Evolutionary conservation across 2,797 vertebrate genomes (phyloP), one percentile per base, ranked within the genome.

Genomic region (Microctenopoma stevenorrisi): DNA sequence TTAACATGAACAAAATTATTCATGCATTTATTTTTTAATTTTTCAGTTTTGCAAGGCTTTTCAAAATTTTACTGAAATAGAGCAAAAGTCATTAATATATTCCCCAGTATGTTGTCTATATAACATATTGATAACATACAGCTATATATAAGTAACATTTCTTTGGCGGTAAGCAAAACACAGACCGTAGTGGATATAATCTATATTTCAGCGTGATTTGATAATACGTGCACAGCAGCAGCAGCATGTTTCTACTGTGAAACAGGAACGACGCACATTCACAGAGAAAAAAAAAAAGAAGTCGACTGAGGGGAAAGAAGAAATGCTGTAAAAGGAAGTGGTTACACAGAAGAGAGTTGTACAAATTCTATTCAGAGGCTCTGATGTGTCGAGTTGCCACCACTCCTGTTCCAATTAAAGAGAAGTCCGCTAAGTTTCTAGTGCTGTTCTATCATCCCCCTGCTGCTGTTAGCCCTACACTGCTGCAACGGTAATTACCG

Each of bases 401-500:
- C 86, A 75, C 75, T 62, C 61, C 82, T 78, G 66, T 76, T 88
- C 83, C 86, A 92, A 92, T 92, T 93, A 91, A 84, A 82, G 73
- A 68, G 47, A 58, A 82, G 83, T 76, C 77, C 55, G 68, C 62
- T 66, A 79, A 74, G 68, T 82, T 90, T 70, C 64, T 65, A 52
- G 74, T 62, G 81, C 76, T 30, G 70, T 84, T 88, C 74, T 80
- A 76, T 86, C 83, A 74, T 66, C 80, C 64, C 74, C 76, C 63
- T 67, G 79, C 84, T 76, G 84, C 82, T 88, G 70, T 75, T 63
- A 64, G 79, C 72, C 69, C 69, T 42, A 44, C 42, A 28, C 82
- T 60, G 79, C 81, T 82, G 71, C 76, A 77, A 85, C 76, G 71
- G 82, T 93, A 92, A 94, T 94, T 92, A 93, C 92, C 88, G 87